These are phyloP conservation scores for Drosophila auraria DNA, from an alignment of 1,140 invertebrate species.

Conservation along the genomic window DNA sequence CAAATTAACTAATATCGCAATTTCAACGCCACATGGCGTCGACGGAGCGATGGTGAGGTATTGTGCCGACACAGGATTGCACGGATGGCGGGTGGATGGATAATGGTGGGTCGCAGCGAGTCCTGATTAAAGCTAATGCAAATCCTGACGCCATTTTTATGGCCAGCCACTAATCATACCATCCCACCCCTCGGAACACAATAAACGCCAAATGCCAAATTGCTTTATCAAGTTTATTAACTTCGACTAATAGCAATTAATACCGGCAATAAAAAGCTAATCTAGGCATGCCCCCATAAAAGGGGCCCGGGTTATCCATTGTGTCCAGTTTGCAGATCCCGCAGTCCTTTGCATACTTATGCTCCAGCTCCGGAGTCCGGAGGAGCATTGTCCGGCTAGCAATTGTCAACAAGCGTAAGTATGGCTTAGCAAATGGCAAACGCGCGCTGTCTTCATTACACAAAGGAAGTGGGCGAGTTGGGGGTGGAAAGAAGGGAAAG, in stretches of 20 bases:
- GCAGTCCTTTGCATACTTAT: constrained; percentile 64
- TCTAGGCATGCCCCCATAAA: constrained; percentile 72
- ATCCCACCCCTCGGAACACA: constrained; percentile 37
- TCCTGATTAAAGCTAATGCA: constrained; percentile 66
- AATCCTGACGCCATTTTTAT: constrained; percentile 73
- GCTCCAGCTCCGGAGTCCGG: background rate
- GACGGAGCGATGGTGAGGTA: constrained; percentile 8
- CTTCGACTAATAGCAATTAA: constrained; percentile 83
- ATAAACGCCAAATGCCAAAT: constrained; percentile 82
- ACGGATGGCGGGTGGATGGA: background rate
- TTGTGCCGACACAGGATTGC: constrained; percentile 10
- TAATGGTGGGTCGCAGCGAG: background rate
- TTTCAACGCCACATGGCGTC: constrained; percentile 62
- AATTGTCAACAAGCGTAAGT: constrained; percentile 84
- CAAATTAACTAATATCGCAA: constrained; percentile 81
- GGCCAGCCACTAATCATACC: constrained; percentile 67
- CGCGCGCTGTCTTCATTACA: constrained; percentile 75
- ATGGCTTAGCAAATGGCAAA: constrained; percentile 73
- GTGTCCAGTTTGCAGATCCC: constrained; percentile 51
- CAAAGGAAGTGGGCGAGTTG: constrained; percentile 45
- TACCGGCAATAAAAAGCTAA: constrained; percentile 83
- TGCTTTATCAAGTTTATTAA: constrained; percentile 84
- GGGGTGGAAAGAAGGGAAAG: constrained; percentile 5
- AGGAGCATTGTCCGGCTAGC: constrained; percentile 47
- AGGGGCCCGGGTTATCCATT: constrained; percentile 50